Evolutionary conservation across 2,113 vertebrate species (phyloP), one percentile per base, ranked within the genome.

Genomic region (Petromus typicus): DNA sequence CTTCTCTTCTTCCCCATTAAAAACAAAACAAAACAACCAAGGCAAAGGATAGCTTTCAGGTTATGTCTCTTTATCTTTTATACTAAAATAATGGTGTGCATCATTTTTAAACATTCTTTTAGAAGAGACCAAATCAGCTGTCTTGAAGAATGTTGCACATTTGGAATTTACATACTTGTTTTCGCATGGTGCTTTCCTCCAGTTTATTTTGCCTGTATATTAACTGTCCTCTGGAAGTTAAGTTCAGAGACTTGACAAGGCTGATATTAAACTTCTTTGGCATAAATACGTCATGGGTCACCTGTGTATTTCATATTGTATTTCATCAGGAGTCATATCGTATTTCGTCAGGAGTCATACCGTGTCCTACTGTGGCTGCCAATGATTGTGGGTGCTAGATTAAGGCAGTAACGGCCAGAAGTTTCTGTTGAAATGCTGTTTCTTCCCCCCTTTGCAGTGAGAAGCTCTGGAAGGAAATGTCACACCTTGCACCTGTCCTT

Each of bases 61-160:
- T 43, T 73, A 32, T 48, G 13, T 73, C 48, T 51, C 20, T 85
- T 88, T 79, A 56, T 56, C 61, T 90, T 96, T 80, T 83, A 56
- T 86, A 16, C 59, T 90, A 81, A 75, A 88, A 67, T 37, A 54
- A 85, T 59, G 81, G 5, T 1, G 7, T 7, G 9, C 32, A 45
- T 45, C 8, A 13, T 22, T 76, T 67, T 57, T 51, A 51, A 51
- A 51, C 48, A 51, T 57, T 86, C 37, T n/a, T n/a, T 89, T 86
- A 56, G 37, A 81, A 57, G 86, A 90, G 34, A 71, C 11, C 0
- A 17, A 17, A 51, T 9, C 64, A 61, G 17, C 22, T 40, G 32
- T 63, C 45, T 79, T 92, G 3, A 22, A 54, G 79, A 93, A 89
- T 25, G 9, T 82, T 54, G 54, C 56, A 37, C 0, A 40, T 57